A percentile compares a stretch with the other conserved stretches of the same genome.
Conservation (phyloP, 2,113 vertebrate species). For the Passerina amoena region DNA sequence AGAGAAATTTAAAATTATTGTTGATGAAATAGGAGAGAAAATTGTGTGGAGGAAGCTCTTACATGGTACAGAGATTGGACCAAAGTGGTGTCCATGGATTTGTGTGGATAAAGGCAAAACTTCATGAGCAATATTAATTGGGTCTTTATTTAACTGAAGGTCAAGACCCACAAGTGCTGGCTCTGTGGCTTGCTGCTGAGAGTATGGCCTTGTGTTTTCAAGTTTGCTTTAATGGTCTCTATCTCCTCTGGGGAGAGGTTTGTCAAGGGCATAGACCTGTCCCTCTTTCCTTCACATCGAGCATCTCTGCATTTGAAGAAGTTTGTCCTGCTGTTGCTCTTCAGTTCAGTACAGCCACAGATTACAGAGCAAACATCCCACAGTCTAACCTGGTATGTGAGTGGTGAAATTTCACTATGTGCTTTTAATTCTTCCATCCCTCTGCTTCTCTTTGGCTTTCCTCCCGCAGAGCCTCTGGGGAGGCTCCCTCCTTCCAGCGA, state of each 20-base stretch:
- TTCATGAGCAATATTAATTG: not conserved
- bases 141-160: slow-evolving; percentile 18
- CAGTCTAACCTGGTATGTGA: not conserved
- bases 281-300: not conserved
- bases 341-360: not conserved
- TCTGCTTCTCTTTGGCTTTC: slow-evolving; percentile 4
- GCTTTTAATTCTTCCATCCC: not conserved
- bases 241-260: not conserved
- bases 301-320: not conserved
- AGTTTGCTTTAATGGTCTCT: not conserved
- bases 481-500: not conserved
- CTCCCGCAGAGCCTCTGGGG: not conserved
- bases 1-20: slow-evolving; percentile 40
- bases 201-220: not conserved
- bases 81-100: not conserved
- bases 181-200: not conserved
- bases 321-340: not conserved
- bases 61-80: not conserved
- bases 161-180: not conserved
- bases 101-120: slow-evolving; percentile 1
- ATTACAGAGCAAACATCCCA: not conserved
- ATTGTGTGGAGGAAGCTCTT: not conserved
- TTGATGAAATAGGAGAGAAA: not conserved
- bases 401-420: not conserved
- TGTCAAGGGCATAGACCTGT: not conserved